phyloP scores from a whole-genome alignment of 2,888 invertebrate species.

The Polyommatus icarus region DNA sequence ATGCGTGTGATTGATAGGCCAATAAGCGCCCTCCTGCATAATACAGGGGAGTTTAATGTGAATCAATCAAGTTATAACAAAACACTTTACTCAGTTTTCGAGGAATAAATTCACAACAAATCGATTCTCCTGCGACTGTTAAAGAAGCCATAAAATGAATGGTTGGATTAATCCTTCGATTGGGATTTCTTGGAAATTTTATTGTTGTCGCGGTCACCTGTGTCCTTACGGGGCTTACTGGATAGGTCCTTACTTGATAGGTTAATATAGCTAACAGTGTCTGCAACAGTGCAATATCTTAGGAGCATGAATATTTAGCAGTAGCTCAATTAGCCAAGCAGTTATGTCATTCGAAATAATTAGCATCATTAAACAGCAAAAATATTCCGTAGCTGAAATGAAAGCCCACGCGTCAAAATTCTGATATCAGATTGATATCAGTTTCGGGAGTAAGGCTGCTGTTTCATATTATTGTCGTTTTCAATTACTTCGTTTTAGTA shows the following conservation, averaged over 20 bases:
- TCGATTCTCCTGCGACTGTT: not conserved
- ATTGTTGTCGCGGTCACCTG: no score
- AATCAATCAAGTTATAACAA: not conserved
- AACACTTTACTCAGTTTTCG: not conserved
- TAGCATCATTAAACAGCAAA: no score
- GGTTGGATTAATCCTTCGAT: not conserved
- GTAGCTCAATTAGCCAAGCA: not conserved
- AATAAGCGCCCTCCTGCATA: not conserved
- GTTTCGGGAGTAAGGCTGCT: no score
- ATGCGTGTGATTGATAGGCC: not conserved
- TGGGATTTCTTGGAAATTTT: no score
- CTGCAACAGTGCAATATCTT: not conserved
- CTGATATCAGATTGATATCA: no score
- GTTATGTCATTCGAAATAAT: not conserved
- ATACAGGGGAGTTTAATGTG: not conserved
- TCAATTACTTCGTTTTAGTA: not conserved
- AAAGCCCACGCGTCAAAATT: not conserved
- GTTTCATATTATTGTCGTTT: not conserved
- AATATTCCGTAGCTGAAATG: not conserved
- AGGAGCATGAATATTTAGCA: not conserved
- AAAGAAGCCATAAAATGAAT: not conserved
- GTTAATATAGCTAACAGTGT: no score
- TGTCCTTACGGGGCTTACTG: no score
- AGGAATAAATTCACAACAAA: not conserved
- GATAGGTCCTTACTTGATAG: no score